A percentile compares a stretch with the other conserved stretches of the same genome.
phyloP scores from a whole-genome alignment of 2,113 vertebrate genomes.

The Columbina picui region DNA sequence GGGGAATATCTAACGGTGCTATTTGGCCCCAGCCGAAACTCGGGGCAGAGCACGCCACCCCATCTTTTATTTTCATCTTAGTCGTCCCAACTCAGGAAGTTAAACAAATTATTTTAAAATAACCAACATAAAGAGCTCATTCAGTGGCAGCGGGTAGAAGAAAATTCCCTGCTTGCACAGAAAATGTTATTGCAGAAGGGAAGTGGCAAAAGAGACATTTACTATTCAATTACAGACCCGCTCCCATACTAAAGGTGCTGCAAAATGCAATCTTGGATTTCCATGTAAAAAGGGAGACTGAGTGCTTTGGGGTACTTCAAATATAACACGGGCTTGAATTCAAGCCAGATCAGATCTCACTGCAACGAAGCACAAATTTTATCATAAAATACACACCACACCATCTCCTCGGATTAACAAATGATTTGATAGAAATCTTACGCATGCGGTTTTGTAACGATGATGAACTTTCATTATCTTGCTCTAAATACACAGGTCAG shows the following conservation, averaged over 20 bases:
- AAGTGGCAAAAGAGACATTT: not conserved
- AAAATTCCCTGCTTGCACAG: not conserved
- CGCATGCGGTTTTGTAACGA: not conserved
- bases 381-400: not conserved
- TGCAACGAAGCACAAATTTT: not conserved
- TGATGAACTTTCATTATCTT: not conserved
- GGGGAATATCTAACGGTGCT: not conserved
- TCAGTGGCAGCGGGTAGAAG: not conserved
- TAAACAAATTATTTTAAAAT: conserved; percentile 29
- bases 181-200: not conserved
- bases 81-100: not conserved
- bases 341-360: not conserved
- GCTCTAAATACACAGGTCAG: not conserved
- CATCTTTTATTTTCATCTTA: conserved; percentile 22
- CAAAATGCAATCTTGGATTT: not conserved
- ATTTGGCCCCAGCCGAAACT: not conserved
- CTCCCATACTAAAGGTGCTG: not conserved
- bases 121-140: not conserved
- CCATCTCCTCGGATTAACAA: not conserved
- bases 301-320: not conserved
- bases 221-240: not conserved
- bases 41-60: rapidly evolving
- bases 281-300: not conserved
- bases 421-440: not conserved
- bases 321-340: not conserved